phyloP scores from a whole-genome alignment of 2,113 vertebrate genomes.

The Oncorhynchus kisutch region DNA sequence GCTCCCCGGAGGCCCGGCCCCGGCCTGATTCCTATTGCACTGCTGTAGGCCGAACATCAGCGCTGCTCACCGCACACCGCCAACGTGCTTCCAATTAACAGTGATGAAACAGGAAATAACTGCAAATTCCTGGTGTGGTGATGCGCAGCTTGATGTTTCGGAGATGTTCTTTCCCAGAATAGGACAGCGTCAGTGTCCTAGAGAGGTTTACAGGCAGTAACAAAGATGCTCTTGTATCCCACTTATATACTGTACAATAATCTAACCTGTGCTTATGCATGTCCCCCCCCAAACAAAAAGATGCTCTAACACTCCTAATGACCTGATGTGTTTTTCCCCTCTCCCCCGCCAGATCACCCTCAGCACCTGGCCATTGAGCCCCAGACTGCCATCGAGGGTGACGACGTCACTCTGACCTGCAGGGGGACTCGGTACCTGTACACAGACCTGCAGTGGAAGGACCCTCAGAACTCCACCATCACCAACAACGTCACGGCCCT shows the following conservation, averaged over 20 bases:
- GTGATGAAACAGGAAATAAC: constrained; percentile 78
- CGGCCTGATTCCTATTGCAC: constrained; percentile 59
- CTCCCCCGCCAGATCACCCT: constrained; percentile 65
- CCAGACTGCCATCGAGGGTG: constrained; percentile 69
- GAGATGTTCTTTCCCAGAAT: constrained; percentile 12
- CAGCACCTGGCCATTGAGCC: constrained; percentile 68
- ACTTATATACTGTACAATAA: not conserved
- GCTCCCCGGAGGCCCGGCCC: constrained; percentile 53
- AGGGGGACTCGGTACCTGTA: constrained; percentile 80
- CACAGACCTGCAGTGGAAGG: constrained; percentile 75
- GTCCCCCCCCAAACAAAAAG: not conserved
- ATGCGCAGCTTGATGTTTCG: constrained; percentile 33
- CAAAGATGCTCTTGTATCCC: not conserved
- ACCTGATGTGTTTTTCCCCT: not conserved
- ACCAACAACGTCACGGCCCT: constrained; percentile 24
- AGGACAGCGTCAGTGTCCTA: not conserved
- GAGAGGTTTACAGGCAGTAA: not conserved
- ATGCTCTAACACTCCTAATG: not conserved
- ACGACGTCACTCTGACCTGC: constrained; percentile 75
- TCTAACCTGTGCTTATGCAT: not conserved
- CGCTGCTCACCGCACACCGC: constrained; percentile 38
- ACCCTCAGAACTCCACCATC: constrained; percentile 61
- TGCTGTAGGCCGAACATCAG: constrained; percentile 52
- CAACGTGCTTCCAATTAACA: constrained; percentile 77
- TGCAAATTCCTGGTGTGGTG: constrained; percentile 58